Percentiles rank a stretch among this genome's conserved stretches.
Conservation (phyloP, 2,113 vertebrate species). For the Zonotrichia leucophrys region DNA sequence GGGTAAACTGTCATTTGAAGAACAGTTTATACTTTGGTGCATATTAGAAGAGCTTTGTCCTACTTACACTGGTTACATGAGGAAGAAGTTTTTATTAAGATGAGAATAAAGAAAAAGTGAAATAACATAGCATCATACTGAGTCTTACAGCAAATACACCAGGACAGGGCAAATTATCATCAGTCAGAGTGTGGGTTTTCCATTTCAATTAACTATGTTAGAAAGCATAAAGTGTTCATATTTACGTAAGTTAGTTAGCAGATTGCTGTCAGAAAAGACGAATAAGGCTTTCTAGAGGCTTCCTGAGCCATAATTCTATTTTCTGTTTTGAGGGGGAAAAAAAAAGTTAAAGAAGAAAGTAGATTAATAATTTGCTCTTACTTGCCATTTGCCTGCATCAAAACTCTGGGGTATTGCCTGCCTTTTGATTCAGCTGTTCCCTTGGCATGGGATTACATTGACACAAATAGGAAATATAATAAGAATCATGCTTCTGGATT, state of each 20-base stretch:
- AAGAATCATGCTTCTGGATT: constrained; percentile 59
- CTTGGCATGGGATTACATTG: constrained; percentile 36
- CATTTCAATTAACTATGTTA: background rate
- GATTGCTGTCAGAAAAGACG: background rate
- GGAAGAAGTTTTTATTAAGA: background rate
- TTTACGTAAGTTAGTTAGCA: background rate
- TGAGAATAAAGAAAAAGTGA: background rate
- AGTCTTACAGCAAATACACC: background rate
- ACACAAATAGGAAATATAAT: constrained; percentile 64
- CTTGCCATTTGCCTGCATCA: constrained; percentile 44
- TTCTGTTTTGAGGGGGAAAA: background rate
- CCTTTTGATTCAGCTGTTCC: constrained; percentile 58
- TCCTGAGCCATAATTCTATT: background rate
- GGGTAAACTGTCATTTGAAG: background rate
- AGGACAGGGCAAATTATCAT: background rate
- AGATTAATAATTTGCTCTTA: background rate
- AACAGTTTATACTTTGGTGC: background rate
- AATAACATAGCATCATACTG: background rate
- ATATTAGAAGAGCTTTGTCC: background rate
- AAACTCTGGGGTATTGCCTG: constrained; percentile 43
- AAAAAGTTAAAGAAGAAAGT: background rate
- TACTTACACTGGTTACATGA: background rate
- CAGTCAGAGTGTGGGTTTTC: background rate
- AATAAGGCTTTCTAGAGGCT: background rate
- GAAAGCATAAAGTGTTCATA: background rate